These are phyloP conservation scores for Montipora foliosa DNA, from an alignment of 64 coral and sea anemone genomes.

Conservation along the genomic window DNA sequence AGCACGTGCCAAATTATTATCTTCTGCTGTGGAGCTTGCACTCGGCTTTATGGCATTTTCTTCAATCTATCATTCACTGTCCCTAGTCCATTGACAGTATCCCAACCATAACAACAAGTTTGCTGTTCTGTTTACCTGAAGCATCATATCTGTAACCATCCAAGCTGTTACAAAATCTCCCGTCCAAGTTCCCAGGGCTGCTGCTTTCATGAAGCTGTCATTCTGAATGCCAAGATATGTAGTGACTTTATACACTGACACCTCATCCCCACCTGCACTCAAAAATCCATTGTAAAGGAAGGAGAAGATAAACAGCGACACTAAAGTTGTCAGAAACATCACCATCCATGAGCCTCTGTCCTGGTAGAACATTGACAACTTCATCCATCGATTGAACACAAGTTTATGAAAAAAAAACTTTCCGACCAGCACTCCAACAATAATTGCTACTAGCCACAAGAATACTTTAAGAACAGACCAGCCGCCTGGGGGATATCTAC, in stretches of 20 bases:
- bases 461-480: slow-evolving; percentile 93
- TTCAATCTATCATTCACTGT: too few species aligned
- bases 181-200: slow-evolving; percentile 96
- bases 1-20: too few species aligned
- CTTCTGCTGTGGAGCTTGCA: too few species aligned
- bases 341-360: slow-evolving; percentile 97
- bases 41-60: neutral
- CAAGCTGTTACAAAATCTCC: slow-evolving; percentile 99
- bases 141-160: slow-evolving; percentile 99
- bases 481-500: slow-evolving; percentile 88
- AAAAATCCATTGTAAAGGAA: slow-evolving; percentile 95
- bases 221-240: slow-evolving; percentile 79
- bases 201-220: slow-evolving; percentile 97
- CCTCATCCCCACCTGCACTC: slow-evolving; percentile 42
- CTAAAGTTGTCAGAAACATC: slow-evolving; percentile 88
- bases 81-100: too few species aligned
- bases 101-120: too few species aligned
- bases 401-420: slow-evolving; percentile 93
- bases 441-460: slow-evolving; percentile 76
- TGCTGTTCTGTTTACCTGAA: slow-evolving; percentile 61
- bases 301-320: slow-evolving; percentile 92
- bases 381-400: slow-evolving; percentile 74
- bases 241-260: slow-evolving; percentile 77
- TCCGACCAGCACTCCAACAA: slow-evolving; percentile 82
- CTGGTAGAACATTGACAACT: slow-evolving; percentile 81